Conservation (phyloP, 1,140 invertebrate genomes). For the Geopemphigus sp. region DNA sequence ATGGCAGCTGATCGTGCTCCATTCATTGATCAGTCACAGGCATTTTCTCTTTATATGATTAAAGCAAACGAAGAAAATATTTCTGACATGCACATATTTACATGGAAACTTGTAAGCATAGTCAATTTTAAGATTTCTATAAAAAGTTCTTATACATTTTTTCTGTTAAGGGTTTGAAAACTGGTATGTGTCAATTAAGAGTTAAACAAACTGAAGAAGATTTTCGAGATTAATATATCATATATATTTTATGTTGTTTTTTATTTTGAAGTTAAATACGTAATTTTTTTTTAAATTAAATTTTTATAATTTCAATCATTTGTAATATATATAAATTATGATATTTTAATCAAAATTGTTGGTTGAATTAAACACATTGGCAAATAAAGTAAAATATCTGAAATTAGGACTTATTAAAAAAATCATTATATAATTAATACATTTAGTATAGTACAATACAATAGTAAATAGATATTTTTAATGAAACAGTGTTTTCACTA, state of each 20-base stretch:
- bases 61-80: constrained; percentile 90
- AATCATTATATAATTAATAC: too few relatives aligned
- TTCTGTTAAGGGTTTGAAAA: constrained; percentile 85
- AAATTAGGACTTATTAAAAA: too few relatives aligned
- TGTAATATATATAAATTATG: too few relatives aligned
- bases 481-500: too few relatives aligned
- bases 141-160: background rate
- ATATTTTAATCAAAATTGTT: too few relatives aligned
- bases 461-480: too few relatives aligned
- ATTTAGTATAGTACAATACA: too few relatives aligned
- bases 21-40: constrained; percentile 98
- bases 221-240: constrained; percentile 65
- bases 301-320: too few relatives aligned
- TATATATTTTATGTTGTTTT: background rate
- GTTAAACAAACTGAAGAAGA: constrained; percentile 95
- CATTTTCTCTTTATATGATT: constrained; percentile 93
- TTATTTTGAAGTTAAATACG: background rate
- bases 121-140: constrained; percentile 22
- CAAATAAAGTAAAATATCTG: too few relatives aligned
- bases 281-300: too few relatives aligned
- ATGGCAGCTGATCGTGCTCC: constrained; percentile 98
- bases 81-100: constrained; percentile 97
- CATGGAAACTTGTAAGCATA: constrained; percentile 80
- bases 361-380: too few relatives aligned
- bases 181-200: constrained; percentile 97